Evolutionary conservation across 2,888 invertebrate genomes (phyloP), one percentile per base, ranked within the genome.

Genomic region (Nomada fucata): DNA sequence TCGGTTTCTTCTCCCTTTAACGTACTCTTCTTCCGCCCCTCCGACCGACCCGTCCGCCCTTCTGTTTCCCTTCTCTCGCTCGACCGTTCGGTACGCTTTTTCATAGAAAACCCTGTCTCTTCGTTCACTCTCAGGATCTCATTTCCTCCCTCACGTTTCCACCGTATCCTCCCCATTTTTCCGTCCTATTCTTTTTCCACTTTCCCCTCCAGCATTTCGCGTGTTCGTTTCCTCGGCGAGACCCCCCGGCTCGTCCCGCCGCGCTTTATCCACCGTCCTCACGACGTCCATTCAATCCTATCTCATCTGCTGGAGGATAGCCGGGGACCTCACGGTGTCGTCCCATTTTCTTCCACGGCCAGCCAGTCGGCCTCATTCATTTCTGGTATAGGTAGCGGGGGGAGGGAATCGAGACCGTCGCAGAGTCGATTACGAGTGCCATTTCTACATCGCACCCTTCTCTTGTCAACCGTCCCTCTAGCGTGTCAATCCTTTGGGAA

Each of bases 261-360:
- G 29, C 73, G 81, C 76, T 80, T 84, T 85, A 87, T 88, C 79
- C 84, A 55, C 47, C 36, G 76, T 77, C 81, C 77, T 84, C 84
- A 68, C 80, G 76, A 86, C 79, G 89, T 87, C 89, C 86, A 87
- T 88, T 88, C 88, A 83, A 88, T 88, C 82, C 87, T 87, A 86
- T 84, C 87, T 87, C 86, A 84, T 88, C 83, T 64, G 76, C 73
- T 55, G 75, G 82, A 80, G 64, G 82, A 79, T 86, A 74, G 47
- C 79, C 67, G 15, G 11, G 74, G 36, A 69, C 78, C 71, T 76
- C 64, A 2, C 77, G 61, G 52, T 80, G 20, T 64, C 78, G 76
- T 29, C 29, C 76, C 83, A 57, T 82, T 86, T 86, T 82, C 69
- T 52, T 42, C 53, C 29, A 44, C 61, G 53, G 42, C 67, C 61